Conservation (phyloP, 2,797 vertebrate species). For the Anas georgica region DNA sequence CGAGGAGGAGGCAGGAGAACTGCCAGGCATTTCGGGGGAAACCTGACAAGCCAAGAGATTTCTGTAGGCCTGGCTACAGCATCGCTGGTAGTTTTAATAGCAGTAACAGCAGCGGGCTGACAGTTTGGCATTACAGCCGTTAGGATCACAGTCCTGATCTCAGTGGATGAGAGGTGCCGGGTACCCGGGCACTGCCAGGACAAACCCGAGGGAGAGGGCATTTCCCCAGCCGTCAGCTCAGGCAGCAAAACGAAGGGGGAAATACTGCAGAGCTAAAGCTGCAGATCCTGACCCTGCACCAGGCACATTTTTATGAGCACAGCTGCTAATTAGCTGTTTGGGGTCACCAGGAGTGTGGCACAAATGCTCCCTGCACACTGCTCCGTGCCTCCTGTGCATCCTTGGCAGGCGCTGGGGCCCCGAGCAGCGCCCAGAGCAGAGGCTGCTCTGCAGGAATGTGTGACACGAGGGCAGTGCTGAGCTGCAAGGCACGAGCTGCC, state of each 20-base stretch:
- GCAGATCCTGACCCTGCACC: not conserved
- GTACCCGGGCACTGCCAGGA: not conserved
- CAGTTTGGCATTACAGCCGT: not conserved
- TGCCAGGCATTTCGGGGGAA: not conserved
- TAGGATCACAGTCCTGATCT: not conserved
- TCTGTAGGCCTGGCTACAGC: not conserved
- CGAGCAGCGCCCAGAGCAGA: not conserved
- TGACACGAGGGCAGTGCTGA: accelerated
- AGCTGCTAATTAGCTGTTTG: accelerated
- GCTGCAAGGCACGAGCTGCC: not conserved
- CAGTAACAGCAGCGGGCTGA: not conserved
- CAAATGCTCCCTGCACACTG: not conserved
- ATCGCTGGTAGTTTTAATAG: not conserved
- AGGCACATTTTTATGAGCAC: accelerated
- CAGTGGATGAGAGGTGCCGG: not conserved
- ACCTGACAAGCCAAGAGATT: not conserved
- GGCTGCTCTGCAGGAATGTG: accelerated
- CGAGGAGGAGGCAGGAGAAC: not conserved
- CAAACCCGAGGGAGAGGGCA: not conserved
- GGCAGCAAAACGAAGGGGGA: not conserved
- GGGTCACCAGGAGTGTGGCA: accelerated
- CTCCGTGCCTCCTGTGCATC: accelerated
- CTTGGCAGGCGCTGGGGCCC: not conserved
- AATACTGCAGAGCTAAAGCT: not conserved
- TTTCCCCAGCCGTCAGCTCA: not conserved